Base-by-base conservation (phyloP, 1,140 invertebrate species). In the Anadara kagoshimensis region DNA sequence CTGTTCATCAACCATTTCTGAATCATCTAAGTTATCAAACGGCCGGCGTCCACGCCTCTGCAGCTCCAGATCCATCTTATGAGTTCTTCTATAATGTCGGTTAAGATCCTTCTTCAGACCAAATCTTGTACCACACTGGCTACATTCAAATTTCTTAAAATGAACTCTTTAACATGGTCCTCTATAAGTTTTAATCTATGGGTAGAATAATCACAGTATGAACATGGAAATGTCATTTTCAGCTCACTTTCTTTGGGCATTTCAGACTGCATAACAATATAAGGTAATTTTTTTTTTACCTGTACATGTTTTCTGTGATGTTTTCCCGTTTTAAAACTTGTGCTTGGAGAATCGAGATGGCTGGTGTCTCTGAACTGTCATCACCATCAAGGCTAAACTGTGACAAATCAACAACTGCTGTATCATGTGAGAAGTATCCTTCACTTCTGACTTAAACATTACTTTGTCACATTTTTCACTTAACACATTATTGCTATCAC, bases 41-140 rank as follows among this genome's bases (percentile, higher is more conserved):
- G 53, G 14, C 16, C 29, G 16, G 0, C 56, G 53, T 58, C 53
- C 53, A 18, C 66, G 20, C 45, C 53, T 68, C 45, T 56, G 69
- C 44, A 20, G 43, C 20, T 63, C 53, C 0, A 64, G 49, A 43
- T 54, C 22, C 22, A 71, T 63, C 24, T 61, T 63, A 43, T 71
- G 69, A n/a, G 47, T 71, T 71, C 53, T 71, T 1, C 69, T 45
- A 64, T 71, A 71, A 44, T 71, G 69, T 26, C 69, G 47, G 47
- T 62, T 71, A 18, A 71, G 26, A 61, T 71, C 69, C 41, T 71
- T 71, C 22, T 16, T 51, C 29, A 71, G 53, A n/a, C 69, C 69
- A 64, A 71, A 71, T 49, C 54, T 63, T 41, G 69, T 43, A 14
- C 59, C 59, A 64, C 69, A 71, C n/a, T 59, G 41, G 2, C n/a